These are phyloP conservation scores for Oryzias sinensis DNA, from an alignment of 2,797 vertebrate species.

Conservation along the genomic window DNA sequence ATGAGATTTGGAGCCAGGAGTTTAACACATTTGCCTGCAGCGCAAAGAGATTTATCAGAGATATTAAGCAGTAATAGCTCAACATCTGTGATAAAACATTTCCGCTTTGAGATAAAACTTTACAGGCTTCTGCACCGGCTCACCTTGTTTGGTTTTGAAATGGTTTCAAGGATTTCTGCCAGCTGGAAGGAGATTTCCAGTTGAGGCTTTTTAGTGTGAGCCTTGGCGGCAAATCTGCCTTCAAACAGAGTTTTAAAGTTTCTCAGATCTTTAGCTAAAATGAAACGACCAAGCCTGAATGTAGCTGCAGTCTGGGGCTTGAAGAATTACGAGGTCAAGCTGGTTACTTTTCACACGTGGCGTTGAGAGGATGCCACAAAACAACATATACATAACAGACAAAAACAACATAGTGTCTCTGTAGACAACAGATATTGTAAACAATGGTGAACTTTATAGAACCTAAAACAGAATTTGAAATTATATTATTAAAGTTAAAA, in stretches of 20 bases:
- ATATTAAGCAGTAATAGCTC: constrained; percentile 6
- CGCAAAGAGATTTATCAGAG: neutral
- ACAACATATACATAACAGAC: no score
- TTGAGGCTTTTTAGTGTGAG: constrained; percentile 13
- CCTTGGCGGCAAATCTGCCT: constrained; percentile 12
- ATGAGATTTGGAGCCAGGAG: neutral
- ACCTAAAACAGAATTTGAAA: no score
- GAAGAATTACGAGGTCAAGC: no score
- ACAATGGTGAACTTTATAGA: no score
- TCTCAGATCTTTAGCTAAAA: neutral
- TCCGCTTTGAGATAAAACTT: neutral
- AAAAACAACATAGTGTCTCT: no score
- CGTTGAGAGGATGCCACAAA: no score
- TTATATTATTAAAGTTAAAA: no score
- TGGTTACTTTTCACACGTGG: no score
- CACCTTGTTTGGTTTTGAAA: constrained; percentile 9
- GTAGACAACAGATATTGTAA: no score
- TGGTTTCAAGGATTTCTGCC: constrained; percentile 4
- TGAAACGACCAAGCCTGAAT: neutral
- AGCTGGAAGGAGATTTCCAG: constrained; percentile 4
- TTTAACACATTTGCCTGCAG: neutral
- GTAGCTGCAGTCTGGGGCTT: no score
- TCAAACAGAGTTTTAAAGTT: constrained; percentile 7
- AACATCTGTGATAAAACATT: neutral
- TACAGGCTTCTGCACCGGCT: neutral